phyloP scores from a whole-genome alignment of 2,888 invertebrate species.

The Frankliniella fusca region DNA sequence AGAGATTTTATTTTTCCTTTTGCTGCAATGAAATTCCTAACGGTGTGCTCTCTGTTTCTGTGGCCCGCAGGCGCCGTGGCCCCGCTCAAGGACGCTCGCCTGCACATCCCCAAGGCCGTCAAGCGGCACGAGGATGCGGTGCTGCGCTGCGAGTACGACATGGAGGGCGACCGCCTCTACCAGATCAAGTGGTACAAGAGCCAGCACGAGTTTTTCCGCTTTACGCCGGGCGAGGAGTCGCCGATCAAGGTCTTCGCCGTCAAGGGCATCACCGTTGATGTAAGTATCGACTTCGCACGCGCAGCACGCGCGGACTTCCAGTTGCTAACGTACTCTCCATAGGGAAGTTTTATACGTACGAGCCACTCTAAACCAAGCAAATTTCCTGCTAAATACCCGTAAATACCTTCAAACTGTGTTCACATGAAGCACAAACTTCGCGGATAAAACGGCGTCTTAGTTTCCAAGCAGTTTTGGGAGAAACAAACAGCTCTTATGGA shows the following conservation, averaged over 20 bases:
- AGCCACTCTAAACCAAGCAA: background rate
- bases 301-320: background rate
- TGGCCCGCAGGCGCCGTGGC: background rate
- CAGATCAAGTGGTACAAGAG: slow-evolving; percentile 13
- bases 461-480: no score
- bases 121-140: background rate
- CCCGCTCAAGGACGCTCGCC: background rate
- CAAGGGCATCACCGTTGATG: slow-evolving; percentile 37
- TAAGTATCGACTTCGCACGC: slow-evolving; percentile 1
- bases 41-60: background rate
- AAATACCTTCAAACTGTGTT: background rate
- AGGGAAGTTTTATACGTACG: background rate
- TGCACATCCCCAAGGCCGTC: background rate
- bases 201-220: slow-evolving; percentile 15
- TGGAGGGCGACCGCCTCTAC: slow-evolving; percentile 1
- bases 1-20: no score
- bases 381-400: background rate
- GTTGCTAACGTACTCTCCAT: no score
- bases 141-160: slow-evolving; percentile 1
- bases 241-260: slow-evolving; percentile 36
- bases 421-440: no score
- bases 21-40: no score
- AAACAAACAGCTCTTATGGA: no score
- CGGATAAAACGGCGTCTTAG: no score
- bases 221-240: slow-evolving; percentile 31